phyloP scores from a whole-genome alignment of 2,113 vertebrate genomes.

The Aspidoscelis tigris region DNA sequence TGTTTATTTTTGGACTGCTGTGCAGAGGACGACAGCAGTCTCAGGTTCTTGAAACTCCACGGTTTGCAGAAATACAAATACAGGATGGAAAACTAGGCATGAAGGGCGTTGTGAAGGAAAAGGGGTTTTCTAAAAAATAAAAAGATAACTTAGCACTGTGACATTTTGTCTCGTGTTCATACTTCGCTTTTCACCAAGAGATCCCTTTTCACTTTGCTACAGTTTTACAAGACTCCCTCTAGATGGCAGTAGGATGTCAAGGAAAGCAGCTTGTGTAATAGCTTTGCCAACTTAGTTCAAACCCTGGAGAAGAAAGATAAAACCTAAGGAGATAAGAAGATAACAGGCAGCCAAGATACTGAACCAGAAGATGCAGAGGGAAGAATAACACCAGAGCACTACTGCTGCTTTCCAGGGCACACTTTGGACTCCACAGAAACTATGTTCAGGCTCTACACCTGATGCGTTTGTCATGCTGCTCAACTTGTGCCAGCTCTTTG shows the following conservation, averaged over 20 bases:
- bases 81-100: not conserved
- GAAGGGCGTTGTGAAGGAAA: not conserved
- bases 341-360: not conserved
- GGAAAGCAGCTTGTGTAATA: slow-evolving; percentile 5
- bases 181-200: not conserved
- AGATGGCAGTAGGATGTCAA: slow-evolving; percentile 74
- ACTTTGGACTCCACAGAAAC: not conserved
- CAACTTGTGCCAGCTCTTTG: not conserved
- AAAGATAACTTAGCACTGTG: not conserved
- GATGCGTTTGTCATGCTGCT: not conserved
- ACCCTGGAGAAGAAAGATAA: slow-evolving; percentile 4
- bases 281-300: not conserved
- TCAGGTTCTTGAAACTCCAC: too few species aligned
- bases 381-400: not conserved
- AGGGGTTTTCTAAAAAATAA: not conserved
- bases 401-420: slow-evolving; percentile 20
- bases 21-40: too few species aligned
- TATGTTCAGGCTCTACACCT: not conserved
- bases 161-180: not conserved
- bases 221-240: slow-evolving; percentile 57
- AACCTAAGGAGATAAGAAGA: slow-evolving; percentile 1
- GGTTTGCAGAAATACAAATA: too few species aligned
- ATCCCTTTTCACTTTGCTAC: slow-evolving; percentile 3
- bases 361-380: not conserved
- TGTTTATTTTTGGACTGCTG: too few species aligned